Base-by-base conservation (phyloP, 2,888 invertebrate genomes). In the Drosophila testacea region DNA sequence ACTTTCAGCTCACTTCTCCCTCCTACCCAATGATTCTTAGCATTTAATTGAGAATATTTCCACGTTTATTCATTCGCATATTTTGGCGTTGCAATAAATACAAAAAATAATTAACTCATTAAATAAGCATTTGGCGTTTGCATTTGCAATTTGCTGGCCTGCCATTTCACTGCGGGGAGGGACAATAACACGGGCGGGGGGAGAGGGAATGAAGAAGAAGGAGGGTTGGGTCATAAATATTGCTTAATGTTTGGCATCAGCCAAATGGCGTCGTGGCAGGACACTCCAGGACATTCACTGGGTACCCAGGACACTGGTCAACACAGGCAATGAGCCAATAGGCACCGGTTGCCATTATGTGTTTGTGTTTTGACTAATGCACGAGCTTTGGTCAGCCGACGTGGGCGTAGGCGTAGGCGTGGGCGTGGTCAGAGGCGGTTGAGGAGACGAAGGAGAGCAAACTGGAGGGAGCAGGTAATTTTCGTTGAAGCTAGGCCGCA, bases 21-120 rank as follows among this genome's bases (percentile, higher is more conserved):
- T 13, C 11, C 4, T 50, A 22, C 16, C 16, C 16, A 16, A 16
- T 16, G 16, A 16, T 38, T 30, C 30, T 66, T 54, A 66, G 67
- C 88, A 54, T 84, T 87, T 89, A 81, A 83, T 87, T 81, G 84
- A 72, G 67, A 81, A 74, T 82, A 80, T 71, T 88, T 88, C 22
- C 83, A 82, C 83, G 86, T 79, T 75, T 56, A 69, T 32, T 61
- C 68, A 73, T 77, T 80, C 73, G 81, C 73, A 77, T 70, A 77
- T 88, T 85, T 72, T 13, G 65, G 57, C 69, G 60, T 34, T 89
- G 89, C 88, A 89, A 83, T 83, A 83, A 83, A 83, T 83, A 83
- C 72, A 83, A 86, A 81, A 89, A 89, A 84, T 84, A 84, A 84
- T 89, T 84, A 84, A 88, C 90, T 89, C 89, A 89, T 84, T 84